Evolutionary conservation across 2,888 invertebrate species (phyloP), one percentile per base, ranked within the genome.

Genomic region (Sinhomidia bicolor): DNA sequence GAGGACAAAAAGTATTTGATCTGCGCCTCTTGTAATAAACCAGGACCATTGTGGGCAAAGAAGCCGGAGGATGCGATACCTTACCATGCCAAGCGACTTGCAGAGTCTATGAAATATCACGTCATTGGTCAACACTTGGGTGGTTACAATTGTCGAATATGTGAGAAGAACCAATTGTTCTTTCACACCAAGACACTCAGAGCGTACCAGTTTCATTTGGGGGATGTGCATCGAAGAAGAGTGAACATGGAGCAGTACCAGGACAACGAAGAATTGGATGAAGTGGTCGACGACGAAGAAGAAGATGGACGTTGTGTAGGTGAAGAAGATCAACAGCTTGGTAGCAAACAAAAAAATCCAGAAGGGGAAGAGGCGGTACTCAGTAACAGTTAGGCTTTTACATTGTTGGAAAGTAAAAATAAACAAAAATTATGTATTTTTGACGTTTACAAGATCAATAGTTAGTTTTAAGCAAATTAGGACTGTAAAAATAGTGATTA

Each of bases 91-190:
- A 74, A n/a, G 7, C 1, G 9, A 6, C 14, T 74, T 1, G 44
- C 44, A 9, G 26, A 7, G 20, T 12, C 10, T 12, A 74, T 74
- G 10, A 20, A 1, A 12, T 1, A 44, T 23, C 74, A 74, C 47
- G 26, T 74, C 6, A 23, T 74, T 44, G 74, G 74, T 23, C 44
- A 74, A 14, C 74, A 74, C n/a, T 12, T 44, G 9, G 44, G 44
- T 0, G 74, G 74, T 0, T 74, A 23, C 23, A 4, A 0, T 1
- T 74, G 74, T 14, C 9, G 10, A 12, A 36, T 68, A 36, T 68
- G 68, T 29, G 65, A 26, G 4, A 65, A 65, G 10, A 29, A 26
- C 6, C n/a, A 68, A 7, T 17, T 17, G 1, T 41, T 1, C 12
- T 36, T 17, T 41, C 41, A 68, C n/a, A n/a, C 32, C 2, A 26